These are phyloP conservation scores for Adoxophyes honmai DNA, from an alignment of 1,140 invertebrate genomes.

Conservation along the genomic window DNA sequence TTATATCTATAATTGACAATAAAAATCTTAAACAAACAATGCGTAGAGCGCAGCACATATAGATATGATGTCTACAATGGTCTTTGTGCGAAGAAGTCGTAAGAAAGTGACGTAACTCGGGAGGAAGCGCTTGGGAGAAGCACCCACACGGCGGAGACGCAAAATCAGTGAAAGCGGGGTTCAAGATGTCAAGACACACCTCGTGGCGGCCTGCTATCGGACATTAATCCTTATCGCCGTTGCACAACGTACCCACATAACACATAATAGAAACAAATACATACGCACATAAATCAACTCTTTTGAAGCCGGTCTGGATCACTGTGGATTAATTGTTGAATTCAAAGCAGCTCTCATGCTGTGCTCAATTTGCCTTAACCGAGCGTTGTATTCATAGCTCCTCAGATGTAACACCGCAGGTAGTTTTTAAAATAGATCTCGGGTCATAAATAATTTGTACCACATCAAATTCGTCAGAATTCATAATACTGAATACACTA, in stretches of 20 bases:
- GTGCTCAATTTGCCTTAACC: slow-evolving; percentile 2
- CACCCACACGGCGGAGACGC: slow-evolving; percentile 17
- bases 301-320: not conserved
- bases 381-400: not conserved
- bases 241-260: slow-evolving; percentile 24
- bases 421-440: too few relatives aligned
- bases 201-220: slow-evolving; percentile 24
- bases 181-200: slow-evolving; percentile 56
- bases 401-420: too few relatives aligned
- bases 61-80: slow-evolving; percentile 1
- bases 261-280: slow-evolving; percentile 1
- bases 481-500: too few relatives aligned
- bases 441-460: too few relatives aligned
- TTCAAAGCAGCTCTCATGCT: slow-evolving; percentile 5
- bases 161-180: slow-evolving; percentile 53
- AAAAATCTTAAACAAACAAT: slow-evolving; percentile 7
- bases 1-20: slow-evolving; percentile 1
- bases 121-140: slow-evolving; percentile 5
- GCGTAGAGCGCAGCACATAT: not conserved
- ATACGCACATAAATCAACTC: slow-evolving; percentile 21
- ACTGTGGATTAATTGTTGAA: not conserved
- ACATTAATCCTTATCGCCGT: slow-evolving; percentile 44
- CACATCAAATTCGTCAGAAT: too few relatives aligned
- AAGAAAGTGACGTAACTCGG: slow-evolving; percentile 8
- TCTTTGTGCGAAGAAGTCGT: not conserved